Conservation (phyloP, 2,888 invertebrate species). For the Lasioglossum pauxillum region DNA sequence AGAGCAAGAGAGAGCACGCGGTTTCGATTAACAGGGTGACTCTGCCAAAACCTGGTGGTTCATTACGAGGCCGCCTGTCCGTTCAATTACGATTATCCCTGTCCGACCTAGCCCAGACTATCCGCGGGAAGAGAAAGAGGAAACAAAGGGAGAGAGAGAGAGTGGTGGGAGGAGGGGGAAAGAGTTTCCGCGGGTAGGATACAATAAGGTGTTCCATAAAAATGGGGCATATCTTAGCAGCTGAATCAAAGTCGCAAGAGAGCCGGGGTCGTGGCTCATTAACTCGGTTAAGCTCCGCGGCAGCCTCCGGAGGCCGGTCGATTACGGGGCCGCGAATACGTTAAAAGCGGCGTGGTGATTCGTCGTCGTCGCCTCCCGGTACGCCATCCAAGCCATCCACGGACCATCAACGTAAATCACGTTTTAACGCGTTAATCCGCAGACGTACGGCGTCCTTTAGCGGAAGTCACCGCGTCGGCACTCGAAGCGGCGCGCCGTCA, state of each 20-base stretch:
- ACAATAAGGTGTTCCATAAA: background rate
- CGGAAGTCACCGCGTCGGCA: slow-evolving; percentile 52
- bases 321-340: slow-evolving; percentile 51
- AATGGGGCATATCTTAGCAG: background rate
- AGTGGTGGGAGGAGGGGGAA: background rate
- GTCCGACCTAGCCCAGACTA: background rate
- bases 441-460: slow-evolving; percentile 41
- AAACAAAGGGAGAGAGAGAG: background rate
- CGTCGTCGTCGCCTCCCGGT: slow-evolving; percentile 35
- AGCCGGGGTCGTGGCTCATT: slow-evolving; percentile 44
- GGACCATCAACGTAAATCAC: slow-evolving; percentile 60
- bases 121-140: background rate
- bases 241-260: slow-evolving; percentile 2
- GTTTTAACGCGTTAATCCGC: slow-evolving; percentile 67
- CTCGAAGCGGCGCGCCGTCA: slow-evolving; percentile 34
- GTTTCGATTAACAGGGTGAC: slow-evolving; percentile 18
- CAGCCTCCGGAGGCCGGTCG: slow-evolving; percentile 7
- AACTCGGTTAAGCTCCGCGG: slow-evolving; percentile 29
- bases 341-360: slow-evolving; percentile 54
- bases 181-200: background rate
- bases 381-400: slow-evolving; percentile 40
- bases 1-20: background rate
- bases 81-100: slow-evolving; percentile 9
- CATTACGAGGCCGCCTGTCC: slow-evolving; percentile 9
- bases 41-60: slow-evolving; percentile 2